Evolutionary conservation across 2,113 vertebrate species (phyloP).

Genomic region (Chrysemys picta): DNA sequence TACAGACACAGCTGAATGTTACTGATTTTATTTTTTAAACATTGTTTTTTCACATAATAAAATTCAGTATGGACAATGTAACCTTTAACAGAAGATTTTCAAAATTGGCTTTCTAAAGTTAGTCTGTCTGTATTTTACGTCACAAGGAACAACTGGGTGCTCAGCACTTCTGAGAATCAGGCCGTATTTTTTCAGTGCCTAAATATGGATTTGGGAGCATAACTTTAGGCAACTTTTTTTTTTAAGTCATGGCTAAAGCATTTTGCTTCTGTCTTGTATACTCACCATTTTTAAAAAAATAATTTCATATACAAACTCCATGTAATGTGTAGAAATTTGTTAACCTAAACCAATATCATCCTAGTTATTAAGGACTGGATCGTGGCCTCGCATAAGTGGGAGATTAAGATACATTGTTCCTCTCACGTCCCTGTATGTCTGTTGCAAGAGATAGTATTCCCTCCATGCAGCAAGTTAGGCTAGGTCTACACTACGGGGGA

Average conservation of each 20-base stretch:
- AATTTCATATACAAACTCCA: neutral
- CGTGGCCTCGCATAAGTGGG: neutral
- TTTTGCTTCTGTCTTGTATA: slow-evolving; percentile 14
- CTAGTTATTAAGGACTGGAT: neutral
- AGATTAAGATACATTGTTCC: neutral
- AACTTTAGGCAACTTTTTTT: neutral
- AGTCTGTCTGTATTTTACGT: neutral
- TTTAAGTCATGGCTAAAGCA: neutral
- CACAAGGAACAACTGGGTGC: neutral
- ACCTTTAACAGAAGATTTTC: neutral
- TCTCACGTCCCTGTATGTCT: neutral
- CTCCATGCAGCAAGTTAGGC: fast-evolving
- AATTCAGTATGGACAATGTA: slow-evolving; percentile 17
- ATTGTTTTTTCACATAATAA: slow-evolving; percentile 41
- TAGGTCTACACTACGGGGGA: too few species aligned
- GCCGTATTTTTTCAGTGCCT: slow-evolving; percentile 4
- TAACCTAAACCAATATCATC: neutral
- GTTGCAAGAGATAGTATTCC: neutral
- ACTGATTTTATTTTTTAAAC: slow-evolving; percentile 27
- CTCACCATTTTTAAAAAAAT: neutral
- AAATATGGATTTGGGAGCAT: neutral
- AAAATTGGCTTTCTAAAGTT: neutral
- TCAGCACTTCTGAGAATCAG: slow-evolving; percentile 9
- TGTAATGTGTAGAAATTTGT: neutral
- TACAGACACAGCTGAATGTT: slow-evolving; percentile 54